Evolutionary conservation across 2,888 invertebrate species (phyloP).

Genomic region (Drosophila merina): DNA sequence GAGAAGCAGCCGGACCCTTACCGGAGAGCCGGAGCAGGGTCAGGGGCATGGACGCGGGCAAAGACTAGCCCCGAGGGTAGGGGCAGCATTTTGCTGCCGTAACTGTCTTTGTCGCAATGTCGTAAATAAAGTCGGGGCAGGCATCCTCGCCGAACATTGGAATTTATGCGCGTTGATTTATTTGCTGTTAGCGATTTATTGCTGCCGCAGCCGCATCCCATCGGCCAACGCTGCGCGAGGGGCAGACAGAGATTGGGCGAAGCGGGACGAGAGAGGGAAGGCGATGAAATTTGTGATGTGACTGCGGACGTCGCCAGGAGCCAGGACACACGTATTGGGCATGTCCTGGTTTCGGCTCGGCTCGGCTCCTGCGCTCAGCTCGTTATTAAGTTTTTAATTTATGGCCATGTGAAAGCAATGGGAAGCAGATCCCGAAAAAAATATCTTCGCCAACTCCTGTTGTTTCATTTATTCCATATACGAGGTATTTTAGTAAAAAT

Average conservation of each 20-base stretch:
- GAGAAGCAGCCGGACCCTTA: neutral
- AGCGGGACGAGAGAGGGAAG: neutral
- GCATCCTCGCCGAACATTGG: slow-evolving; percentile 74
- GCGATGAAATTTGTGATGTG: slow-evolving; percentile 61
- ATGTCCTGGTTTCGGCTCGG: slow-evolving; percentile 77
- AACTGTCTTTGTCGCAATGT: slow-evolving; percentile 78
- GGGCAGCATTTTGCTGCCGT: slow-evolving; percentile 63
- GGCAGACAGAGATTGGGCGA: slow-evolving; percentile 2
- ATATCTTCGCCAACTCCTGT: slow-evolving; percentile 25
- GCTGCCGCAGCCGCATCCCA: slow-evolving; percentile 77
- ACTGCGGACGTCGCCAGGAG: slow-evolving; percentile 46
- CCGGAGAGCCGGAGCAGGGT: slow-evolving; percentile 2
- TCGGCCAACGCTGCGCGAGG: slow-evolving; percentile 11
- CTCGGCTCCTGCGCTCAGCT: slow-evolving; percentile 64
- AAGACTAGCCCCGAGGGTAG: slow-evolving; percentile 12
- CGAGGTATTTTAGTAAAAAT: slow-evolving; percentile 58
- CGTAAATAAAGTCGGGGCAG: slow-evolving; percentile 78
- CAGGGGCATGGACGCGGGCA: slow-evolving; percentile 23
- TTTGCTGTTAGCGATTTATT: slow-evolving; percentile 83
- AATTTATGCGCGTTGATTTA: slow-evolving; percentile 83
- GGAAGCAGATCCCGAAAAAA: slow-evolving; percentile 31
- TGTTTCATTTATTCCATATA: slow-evolving; percentile 34
- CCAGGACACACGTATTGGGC: slow-evolving; percentile 71
- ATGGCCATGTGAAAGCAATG: slow-evolving; percentile 72
- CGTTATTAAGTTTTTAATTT: slow-evolving; percentile 83